Base-by-base conservation (phyloP, 2,888 invertebrate genomes). In the Melinaea marsaeus region DNA sequence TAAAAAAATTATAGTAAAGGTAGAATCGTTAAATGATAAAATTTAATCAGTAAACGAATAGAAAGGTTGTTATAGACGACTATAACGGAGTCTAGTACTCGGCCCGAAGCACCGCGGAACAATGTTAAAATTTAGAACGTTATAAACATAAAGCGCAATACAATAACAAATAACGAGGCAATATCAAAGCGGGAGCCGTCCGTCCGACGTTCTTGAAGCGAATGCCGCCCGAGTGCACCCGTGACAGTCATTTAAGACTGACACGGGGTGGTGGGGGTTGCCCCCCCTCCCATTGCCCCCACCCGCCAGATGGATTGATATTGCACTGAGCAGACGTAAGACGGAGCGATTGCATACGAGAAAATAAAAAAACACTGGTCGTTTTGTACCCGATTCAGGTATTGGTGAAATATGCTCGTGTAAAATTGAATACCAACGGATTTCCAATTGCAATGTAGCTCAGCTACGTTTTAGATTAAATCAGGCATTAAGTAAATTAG, bases 231-330 rank as follows among this genome's bases (percentile, higher is more conserved):
- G 81, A 85, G 83, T 85, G 85, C 85, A 83, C 88, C 88, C 88
- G 88, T 88, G 90, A 89, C 89, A 89, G 85, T 90, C 89, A 89
- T 89, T 89, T 89, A 88, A 89, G 90, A 90, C 88, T 90, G 90
- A 90, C 88, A 85, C 83, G 88, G 85, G 83, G 78, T 79, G 78
- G 77, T 77, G 62, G 74, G 76, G 74, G 69, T 69, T 69, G 64
- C 69, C 67, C 64, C 62, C 65, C 57, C 58, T 33, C 56, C 60
- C 60, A 58, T 69, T 71, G 71, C 82, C 69, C 72, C 72, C 84
- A 63, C 83, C 83, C 79, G 77, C 80, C 89, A 90, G 90, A 90
- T 89, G 88, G 90, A 90, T 90, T 89, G 90, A 90, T 90, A 90
- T 90, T 88, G 88, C 86, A 84, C 81, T 81, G 77, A 81, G 83